Base-by-base conservation (phyloP, 1,140 invertebrate species). In the Archegozetes longisetosus region DNA sequence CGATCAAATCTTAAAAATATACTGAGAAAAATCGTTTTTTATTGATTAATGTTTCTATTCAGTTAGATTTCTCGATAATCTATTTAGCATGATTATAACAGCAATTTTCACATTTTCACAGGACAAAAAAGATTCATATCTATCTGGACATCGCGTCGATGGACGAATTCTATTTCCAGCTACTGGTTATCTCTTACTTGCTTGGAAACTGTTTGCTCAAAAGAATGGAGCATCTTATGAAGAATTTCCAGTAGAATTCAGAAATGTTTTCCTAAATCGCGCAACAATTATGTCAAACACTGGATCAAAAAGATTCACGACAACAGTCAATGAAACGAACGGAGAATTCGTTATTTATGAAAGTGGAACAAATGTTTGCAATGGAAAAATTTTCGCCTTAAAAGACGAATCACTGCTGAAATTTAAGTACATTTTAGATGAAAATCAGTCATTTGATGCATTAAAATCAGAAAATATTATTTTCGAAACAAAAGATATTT, bases 281-380 rank as follows among this genome's bases (percentile, higher is more conserved):
- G 91, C 92, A 13, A 96, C 92, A 0, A 91, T 97, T 66, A 78
- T 97, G 1, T 84, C 86, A 66, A 84, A 85, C 60, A 3, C 61
- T 74, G 74, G 80, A 17, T 75, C 79, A 0, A 82, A 92, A 4
- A 87, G 85, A 64, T 90, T 96, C 66, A 74, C 88, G 12, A 79
- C 95, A 2, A 90, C 84, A 66, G 82, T 96, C 50, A 85, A 92
- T 64, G 82, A 86, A 65, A 84, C 83, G 24, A 84, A 80, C 29
- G 89, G 89, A 14, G 80, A 87, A 50, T 97, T 97, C 77, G 88
- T 95, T 69, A 83, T 98, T 27, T 83, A 82, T 63, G 91, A 96
- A 75, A 81, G 83, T 65, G 88, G 84, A n/a, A 78, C 81, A 24
- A 75, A 91, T 12, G 82, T 81, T 17, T 87, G 88, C 0, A 82